A percentile compares a stretch with the other conserved stretches of the same genome.
These are phyloP conservation scores for Zygogramma bicolorata DNA, from an alignment of 2,888 invertebrate genomes.

Conservation along the genomic window DNA sequence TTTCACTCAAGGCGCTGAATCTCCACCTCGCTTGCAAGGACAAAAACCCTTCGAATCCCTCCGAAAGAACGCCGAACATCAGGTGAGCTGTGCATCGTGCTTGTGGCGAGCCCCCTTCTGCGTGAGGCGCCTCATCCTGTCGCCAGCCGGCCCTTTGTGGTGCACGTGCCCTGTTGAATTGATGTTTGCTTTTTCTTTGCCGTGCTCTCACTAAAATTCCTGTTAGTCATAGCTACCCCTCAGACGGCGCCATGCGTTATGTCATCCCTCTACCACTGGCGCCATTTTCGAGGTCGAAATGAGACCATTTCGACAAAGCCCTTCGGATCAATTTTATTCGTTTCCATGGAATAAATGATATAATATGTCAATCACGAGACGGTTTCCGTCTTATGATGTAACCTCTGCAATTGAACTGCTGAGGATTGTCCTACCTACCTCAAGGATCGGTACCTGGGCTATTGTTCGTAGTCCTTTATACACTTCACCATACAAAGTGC, in stretches of 20 bases:
- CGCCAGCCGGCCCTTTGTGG: conserved; percentile 3
- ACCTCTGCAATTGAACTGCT: no score
- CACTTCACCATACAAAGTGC: no score
- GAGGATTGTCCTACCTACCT: no score
- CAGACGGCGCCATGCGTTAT: not conserved
- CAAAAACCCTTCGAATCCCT: not conserved
- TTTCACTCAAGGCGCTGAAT: no score
- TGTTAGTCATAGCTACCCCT: conserved; percentile 11
- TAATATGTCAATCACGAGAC: no score
- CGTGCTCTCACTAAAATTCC: conserved; percentile 5
- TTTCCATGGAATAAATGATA: no score
- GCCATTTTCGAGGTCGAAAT: not conserved
- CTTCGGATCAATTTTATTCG: no score
- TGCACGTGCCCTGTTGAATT: conserved; percentile 4
- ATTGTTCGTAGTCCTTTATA: no score
- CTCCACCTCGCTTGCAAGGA: no score
- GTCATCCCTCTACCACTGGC: conserved; percentile 1
- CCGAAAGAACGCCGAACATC: not conserved
- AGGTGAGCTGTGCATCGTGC: not conserved
- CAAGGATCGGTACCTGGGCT: no score
- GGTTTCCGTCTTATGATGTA: no score
- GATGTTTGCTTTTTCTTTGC: conserved; percentile 6
- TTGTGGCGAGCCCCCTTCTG: not conserved
- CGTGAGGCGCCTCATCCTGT: conserved; percentile 10
- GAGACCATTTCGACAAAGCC: no score